Evolutionary conservation across 2,113 vertebrate species (phyloP).

Genomic region (Cyprinus carpio): DNA sequence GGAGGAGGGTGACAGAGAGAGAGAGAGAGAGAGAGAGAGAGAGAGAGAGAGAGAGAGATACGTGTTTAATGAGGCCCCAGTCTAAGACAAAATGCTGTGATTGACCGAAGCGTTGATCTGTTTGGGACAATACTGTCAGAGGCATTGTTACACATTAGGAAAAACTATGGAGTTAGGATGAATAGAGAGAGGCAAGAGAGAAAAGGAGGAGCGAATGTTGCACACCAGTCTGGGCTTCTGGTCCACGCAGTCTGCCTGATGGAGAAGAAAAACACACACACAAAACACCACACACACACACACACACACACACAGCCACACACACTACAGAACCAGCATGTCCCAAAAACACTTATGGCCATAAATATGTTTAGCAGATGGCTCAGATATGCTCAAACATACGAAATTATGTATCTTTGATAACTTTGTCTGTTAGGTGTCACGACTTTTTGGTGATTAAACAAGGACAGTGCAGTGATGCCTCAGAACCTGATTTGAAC

Average conservation of each 20-base stretch:
- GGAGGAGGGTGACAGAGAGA: constrained; percentile 37
- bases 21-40: too few species aligned
- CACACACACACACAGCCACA: background rate
- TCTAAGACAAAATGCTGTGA: constrained; percentile 93
- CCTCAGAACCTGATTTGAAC: background rate
- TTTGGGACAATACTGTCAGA: constrained; percentile 85
- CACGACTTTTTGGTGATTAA: background rate
- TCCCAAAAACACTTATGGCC: constrained; percentile 56
- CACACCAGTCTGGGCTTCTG: constrained; percentile 48
- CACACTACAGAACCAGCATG: constrained; percentile 34
- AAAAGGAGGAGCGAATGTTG: constrained; percentile 71
- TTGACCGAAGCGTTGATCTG: constrained; percentile 90
- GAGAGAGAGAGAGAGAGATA: constrained; percentile 39
- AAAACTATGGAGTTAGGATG: constrained; percentile 80
- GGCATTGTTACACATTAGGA: constrained; percentile 86
- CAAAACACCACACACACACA: too few species aligned
- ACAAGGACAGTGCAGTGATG: background rate
- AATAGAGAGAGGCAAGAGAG: constrained; percentile 62
- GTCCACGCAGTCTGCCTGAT: constrained; percentile 77
- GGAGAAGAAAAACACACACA: constrained; percentile 68
- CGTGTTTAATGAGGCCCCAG: constrained; percentile 91
- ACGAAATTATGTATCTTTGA: background rate
- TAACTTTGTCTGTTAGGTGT: constrained; percentile 3
- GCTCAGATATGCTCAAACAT: constrained; percentile 30
- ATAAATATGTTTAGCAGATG: constrained; percentile 36